Evolutionary conservation across 2,888 invertebrate species (phyloP).

Genomic region (Lacanobia oleracea): DNA sequence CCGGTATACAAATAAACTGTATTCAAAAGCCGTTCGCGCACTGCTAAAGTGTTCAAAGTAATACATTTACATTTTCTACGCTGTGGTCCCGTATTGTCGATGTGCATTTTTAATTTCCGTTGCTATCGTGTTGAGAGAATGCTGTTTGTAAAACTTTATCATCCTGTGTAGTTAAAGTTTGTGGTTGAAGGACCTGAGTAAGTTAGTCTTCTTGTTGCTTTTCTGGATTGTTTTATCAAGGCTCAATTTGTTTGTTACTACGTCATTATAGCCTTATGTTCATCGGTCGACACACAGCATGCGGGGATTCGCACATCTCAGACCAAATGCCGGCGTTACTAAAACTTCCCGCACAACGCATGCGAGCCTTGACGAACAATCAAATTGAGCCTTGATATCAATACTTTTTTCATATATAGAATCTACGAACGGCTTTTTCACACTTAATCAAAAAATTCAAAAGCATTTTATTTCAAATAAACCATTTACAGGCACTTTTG

Average conservation of each 20-base stretch:
- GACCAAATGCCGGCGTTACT: too few species aligned
- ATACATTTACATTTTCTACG: conserved; percentile 58
- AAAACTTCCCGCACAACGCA: not conserved
- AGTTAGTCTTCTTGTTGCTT: conserved; percentile 9
- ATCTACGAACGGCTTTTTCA: too few species aligned
- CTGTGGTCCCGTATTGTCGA: conserved; percentile 56
- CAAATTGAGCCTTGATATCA: not conserved
- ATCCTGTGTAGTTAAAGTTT: conserved; percentile 41
- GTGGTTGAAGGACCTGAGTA: conserved; percentile 16
- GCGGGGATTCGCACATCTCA: too few species aligned
- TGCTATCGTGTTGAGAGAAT: conserved; percentile 44
- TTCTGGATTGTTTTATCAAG: conserved; percentile 20
- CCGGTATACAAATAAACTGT: conserved; percentile 51
- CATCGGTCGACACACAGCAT: too few species aligned
- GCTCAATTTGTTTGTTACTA: too few species aligned
- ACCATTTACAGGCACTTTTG: too few species aligned
- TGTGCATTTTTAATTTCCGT: conserved; percentile 65
- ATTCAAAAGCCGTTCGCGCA: conserved; percentile 50
- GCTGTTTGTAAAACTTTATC: conserved; percentile 55
- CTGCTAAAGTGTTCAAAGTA: conserved; percentile 42
- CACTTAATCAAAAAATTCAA: too few species aligned
- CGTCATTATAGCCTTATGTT: too few species aligned
- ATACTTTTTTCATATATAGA: not conserved
- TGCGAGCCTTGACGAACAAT: not conserved
- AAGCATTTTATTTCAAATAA: too few species aligned